A percentile compares a stretch with the other conserved stretches of the same genome.
Evolutionary conservation across 2,888 invertebrate genomes (phyloP).

Genomic region (Netelia inedita): DNA sequence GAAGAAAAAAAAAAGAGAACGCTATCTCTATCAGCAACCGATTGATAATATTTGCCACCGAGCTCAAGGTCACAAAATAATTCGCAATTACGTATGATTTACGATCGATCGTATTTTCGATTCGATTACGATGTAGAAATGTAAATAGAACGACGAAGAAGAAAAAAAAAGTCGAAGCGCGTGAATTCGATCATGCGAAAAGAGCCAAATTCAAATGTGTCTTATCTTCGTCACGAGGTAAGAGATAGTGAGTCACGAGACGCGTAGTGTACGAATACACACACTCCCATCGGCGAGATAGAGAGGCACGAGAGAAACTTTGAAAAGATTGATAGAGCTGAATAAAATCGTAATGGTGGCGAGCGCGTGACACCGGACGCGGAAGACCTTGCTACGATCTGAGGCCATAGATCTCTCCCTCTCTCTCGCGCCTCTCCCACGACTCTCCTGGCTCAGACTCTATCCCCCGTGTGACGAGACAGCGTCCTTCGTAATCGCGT

Average conservation of each 20-base stretch:
- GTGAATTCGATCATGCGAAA: too few relatives aligned
- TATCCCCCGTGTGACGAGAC: constrained; percentile 5
- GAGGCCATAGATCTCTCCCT: constrained; percentile 22
- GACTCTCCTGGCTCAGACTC: constrained; percentile 15
- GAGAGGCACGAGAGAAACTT: not conserved
- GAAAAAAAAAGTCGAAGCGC: too few relatives aligned
- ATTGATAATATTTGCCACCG: constrained; percentile 19
- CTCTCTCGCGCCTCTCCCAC: too few relatives aligned
- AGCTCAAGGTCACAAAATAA: constrained; percentile 9
- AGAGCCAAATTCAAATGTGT: too few relatives aligned
- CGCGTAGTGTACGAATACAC: not conserved
- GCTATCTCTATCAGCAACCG: too few relatives aligned
- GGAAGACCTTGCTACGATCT: constrained; percentile 27
- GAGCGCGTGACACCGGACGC: constrained; percentile 20
- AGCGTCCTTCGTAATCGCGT: constrained; percentile 43
- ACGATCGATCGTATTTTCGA: not conserved
- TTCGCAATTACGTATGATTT: constrained; percentile 8
- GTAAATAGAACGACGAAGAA: too few relatives aligned
- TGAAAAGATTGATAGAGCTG: not conserved
- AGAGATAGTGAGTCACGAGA: not conserved
- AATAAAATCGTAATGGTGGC: not conserved
- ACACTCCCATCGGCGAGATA: not conserved
- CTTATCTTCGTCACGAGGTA: too few relatives aligned
- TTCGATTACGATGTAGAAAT: not conserved
- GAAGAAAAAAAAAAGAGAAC: not conserved